A percentile compares a stretch with the other conserved stretches of the same genome.
phyloP scores from a whole-genome alignment of 2,888 invertebrate genomes.

The Himalopsyche tibetana region DNA sequence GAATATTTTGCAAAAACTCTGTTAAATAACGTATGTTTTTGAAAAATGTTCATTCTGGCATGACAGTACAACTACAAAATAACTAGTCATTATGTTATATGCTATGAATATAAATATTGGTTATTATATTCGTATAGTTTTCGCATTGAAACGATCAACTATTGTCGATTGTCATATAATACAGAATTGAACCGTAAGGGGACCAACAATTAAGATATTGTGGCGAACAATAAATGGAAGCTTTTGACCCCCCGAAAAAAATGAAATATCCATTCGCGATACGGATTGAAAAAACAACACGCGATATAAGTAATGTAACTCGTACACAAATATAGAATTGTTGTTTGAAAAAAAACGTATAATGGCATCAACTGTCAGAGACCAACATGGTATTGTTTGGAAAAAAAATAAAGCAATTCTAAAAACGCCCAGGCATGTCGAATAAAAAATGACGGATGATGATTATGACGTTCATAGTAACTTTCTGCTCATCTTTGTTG shows the following conservation, averaged over 20 bases:
- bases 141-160: neutral
- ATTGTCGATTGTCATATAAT: neutral
- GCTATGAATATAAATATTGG: too few relatives aligned
- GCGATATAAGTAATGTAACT: constrained; percentile 27
- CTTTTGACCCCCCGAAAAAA: constrained; percentile 54
- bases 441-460: constrained; percentile 49
- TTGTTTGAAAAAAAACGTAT: constrained; percentile 42
- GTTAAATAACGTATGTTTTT: too few relatives aligned
- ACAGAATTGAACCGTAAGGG: constrained; percentile 39
- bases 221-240: constrained; percentile 60
- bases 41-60: too few relatives aligned
- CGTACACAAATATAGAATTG: constrained; percentile 47
- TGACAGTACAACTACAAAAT: too few relatives aligned
- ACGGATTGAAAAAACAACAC: constrained; percentile 47
- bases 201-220: constrained; percentile 64
- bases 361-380: constrained; percentile 24
- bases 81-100: too few relatives aligned
- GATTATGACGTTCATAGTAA: constrained; percentile 27
- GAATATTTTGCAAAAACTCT: too few relatives aligned
- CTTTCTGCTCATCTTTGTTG: neutral
- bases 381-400: constrained; percentile 21
- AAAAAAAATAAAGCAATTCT: constrained; percentile 37
- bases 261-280: constrained; percentile 50
- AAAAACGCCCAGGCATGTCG: constrained; percentile 28
- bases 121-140: too few relatives aligned